Evolutionary conservation across 2,113 vertebrate genomes (phyloP).

Genomic region (Neodon shergylaensis): DNA sequence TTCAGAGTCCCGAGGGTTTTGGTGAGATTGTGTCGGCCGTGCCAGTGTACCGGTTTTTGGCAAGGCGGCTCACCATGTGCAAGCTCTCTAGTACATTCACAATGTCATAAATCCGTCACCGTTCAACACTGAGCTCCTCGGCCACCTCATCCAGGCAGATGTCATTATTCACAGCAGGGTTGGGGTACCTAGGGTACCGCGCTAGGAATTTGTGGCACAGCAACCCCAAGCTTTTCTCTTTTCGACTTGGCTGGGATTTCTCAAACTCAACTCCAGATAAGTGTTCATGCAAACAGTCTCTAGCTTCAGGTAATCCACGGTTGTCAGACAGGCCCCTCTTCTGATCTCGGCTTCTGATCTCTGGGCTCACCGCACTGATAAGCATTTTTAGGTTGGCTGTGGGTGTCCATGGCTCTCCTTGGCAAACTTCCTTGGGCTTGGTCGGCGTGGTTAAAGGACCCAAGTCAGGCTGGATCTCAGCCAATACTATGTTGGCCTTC

Average conservation of each 20-base stretch:
- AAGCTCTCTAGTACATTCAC: constrained; percentile 98
- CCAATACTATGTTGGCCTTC: constrained; percentile 66
- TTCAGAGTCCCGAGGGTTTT: constrained; percentile 93
- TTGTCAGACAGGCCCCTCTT: constrained; percentile 83
- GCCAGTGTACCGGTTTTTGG: constrained; percentile 98
- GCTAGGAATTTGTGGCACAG: constrained; percentile 96
- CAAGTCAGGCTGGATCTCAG: constrained; percentile 82
- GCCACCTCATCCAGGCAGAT: constrained; percentile 97
- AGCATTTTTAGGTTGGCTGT: constrained; percentile 98
- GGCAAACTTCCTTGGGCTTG: constrained; percentile 87
- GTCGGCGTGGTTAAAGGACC: constrained; percentile 92
- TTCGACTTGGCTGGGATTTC: constrained; percentile 92
- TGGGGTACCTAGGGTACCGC: constrained; percentile 92
- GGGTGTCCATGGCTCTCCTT: constrained; percentile 95
- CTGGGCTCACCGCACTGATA: constrained; percentile 95
- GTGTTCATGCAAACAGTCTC: constrained; percentile 87
- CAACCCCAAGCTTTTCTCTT: constrained; percentile 97
- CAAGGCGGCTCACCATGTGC: constrained; percentile 97
- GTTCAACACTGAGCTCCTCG: constrained; percentile 96
- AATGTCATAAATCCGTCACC: constrained; percentile 97
- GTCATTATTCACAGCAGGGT: constrained; percentile 88
- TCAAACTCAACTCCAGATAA: constrained; percentile 93
- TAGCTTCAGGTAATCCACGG: constrained; percentile 82
- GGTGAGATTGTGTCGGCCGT: constrained; percentile 91
- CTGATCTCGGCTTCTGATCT: constrained; percentile 95